Conservation (phyloP, 2,113 vertebrate genomes). For the Anas platyrhynchos region DNA sequence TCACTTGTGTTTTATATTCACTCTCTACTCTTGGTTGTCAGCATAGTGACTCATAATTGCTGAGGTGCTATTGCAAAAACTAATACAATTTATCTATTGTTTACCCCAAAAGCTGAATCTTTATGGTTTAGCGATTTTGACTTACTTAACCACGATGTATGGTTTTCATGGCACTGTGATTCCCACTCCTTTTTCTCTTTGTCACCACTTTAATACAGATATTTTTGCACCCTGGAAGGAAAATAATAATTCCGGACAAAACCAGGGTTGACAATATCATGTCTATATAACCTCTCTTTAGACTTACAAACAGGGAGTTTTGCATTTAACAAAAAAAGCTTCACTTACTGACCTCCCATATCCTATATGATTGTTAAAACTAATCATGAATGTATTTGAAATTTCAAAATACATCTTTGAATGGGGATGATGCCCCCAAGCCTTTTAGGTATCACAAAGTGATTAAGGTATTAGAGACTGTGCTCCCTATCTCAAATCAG, state of each 20-base stretch:
- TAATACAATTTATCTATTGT: neutral
- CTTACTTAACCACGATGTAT: neutral
- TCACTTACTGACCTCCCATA: neutral
- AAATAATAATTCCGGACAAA: neutral
- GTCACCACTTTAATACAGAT: neutral
- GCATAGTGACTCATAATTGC: neutral
- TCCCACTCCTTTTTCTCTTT: neutral
- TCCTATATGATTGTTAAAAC: neutral
- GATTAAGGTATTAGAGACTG: neutral
- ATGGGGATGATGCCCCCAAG: neutral
- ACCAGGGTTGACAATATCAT: neutral
- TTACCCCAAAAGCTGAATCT: neutral
- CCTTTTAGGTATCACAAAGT: neutral
- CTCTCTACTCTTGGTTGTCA: neutral
- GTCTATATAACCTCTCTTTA: neutral
- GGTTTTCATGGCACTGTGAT: neutral
- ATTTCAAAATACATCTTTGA: neutral
- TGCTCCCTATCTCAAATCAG: neutral
- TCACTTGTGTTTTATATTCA: neutral
- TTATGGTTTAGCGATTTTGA: neutral
- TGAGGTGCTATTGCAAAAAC: neutral
- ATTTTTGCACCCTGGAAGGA: neutral
- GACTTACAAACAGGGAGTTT: neutral
- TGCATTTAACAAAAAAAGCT: neutral
- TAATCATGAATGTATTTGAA: neutral